phyloP scores from a whole-genome alignment of 2,888 invertebrate genomes.

The Stratiomys singularior region DNA sequence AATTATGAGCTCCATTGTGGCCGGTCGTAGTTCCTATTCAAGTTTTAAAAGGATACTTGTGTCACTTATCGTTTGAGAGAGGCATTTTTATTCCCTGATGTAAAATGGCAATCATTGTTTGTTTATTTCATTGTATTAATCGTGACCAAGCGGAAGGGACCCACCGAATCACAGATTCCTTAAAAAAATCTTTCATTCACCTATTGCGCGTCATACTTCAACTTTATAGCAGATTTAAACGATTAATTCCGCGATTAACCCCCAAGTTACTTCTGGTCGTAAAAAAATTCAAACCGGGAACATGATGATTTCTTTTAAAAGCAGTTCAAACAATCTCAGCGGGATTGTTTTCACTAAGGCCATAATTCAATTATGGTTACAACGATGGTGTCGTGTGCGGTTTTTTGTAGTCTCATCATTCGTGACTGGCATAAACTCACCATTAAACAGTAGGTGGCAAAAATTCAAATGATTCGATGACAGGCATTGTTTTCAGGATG shows the following conservation, averaged over 20 bases:
- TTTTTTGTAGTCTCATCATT: slow-evolving; percentile 34
- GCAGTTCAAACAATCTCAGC: slow-evolving; percentile 42
- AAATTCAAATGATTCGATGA: slow-evolving; percentile 38
- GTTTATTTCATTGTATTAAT: slow-evolving; percentile 6
- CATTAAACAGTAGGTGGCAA: slow-evolving; percentile 45
- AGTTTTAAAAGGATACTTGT: neutral
- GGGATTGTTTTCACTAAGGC: slow-evolving; percentile 29
- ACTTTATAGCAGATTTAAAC: slow-evolving; percentile 17
- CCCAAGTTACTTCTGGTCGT: slow-evolving; percentile 33
- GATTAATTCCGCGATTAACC: slow-evolving; percentile 36
- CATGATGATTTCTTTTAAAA: slow-evolving; percentile 30
- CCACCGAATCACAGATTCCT: neutral
- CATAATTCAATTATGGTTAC: slow-evolving; percentile 45
- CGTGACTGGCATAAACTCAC: slow-evolving; percentile 39
- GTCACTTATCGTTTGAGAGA: neutral
- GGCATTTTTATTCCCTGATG: neutral
- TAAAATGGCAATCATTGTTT: too few relatives aligned
- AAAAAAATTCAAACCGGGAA: slow-evolving; percentile 35
- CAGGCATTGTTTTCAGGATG: slow-evolving; percentile 36
- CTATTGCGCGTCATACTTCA: neutral
- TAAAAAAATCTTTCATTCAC: slow-evolving; percentile 7
- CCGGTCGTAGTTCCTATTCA: neutral
- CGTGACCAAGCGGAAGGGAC: neutral
- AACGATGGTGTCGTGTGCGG: slow-evolving; percentile 5
- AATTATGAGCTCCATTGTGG: slow-evolving; percentile 34